These are phyloP conservation scores for Pseudococcus viburni DNA, from an alignment of 2,888 invertebrate genomes.

Conservation along the genomic window DNA sequence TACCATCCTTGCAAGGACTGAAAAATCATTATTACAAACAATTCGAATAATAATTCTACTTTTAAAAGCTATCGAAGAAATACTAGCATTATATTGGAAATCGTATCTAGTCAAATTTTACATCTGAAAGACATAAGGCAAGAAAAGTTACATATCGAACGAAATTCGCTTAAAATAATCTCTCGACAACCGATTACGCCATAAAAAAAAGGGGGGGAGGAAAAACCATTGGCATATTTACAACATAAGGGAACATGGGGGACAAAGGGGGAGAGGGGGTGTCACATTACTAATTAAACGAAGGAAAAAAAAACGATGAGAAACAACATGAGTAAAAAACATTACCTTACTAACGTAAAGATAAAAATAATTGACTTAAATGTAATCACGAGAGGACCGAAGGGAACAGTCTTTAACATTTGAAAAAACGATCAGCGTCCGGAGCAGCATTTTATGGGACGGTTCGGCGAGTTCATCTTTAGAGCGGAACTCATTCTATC, in stretches of 20 bases:
- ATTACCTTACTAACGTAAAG: neutral
- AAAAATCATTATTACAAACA: too few species aligned
- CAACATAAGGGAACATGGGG: neutral
- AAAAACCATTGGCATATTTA: neutral
- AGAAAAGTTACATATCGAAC: slow-evolving; percentile 47
- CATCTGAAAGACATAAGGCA: slow-evolving; percentile 65
- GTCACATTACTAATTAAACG: neutral
- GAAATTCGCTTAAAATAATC: slow-evolving; percentile 29
- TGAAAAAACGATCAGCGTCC: slow-evolving; percentile 13
- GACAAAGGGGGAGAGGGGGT: neutral
- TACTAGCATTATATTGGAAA: neutral
- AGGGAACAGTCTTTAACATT: slow-evolving; percentile 1
- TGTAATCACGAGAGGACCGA: slow-evolving; percentile 61
- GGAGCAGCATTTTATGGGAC: neutral
- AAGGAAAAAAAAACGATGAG: slow-evolving; percentile 2
- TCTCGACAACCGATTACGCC: neutral
- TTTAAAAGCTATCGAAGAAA: slow-evolving; percentile 10
- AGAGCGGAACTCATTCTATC: neutral
- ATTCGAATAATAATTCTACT: too few species aligned
- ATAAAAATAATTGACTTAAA: slow-evolving; percentile 64
- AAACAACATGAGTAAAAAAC: slow-evolving; percentile 49
- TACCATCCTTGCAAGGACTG: too few species aligned
- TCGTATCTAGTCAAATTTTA: slow-evolving; percentile 43
- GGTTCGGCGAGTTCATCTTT: neutral
- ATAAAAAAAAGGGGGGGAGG: neutral